Evolutionary conservation across 1,140 invertebrate genomes (phyloP).

Genomic region (Frieseomelitta varia): DNA sequence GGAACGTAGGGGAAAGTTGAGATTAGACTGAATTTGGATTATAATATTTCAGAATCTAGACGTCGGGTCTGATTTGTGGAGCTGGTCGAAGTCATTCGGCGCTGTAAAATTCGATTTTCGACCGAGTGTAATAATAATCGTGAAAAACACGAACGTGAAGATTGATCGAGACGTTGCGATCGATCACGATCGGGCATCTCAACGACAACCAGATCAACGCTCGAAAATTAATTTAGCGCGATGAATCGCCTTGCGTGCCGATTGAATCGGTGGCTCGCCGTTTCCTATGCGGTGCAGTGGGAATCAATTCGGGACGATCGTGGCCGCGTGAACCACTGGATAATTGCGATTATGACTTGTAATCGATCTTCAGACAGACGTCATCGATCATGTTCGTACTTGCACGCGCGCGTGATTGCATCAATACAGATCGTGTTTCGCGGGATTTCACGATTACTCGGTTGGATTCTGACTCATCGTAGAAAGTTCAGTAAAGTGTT

Average conservation of each 20-base stretch:
- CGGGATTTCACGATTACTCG: too few species aligned
- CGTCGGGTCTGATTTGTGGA: too few species aligned
- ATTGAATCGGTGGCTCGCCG: constrained; percentile 20
- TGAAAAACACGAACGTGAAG: too few species aligned
- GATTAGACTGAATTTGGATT: too few species aligned
- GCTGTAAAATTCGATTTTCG: too few species aligned
- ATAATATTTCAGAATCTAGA: too few species aligned
- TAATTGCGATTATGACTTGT: constrained; percentile 41
- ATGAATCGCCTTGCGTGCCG: constrained; percentile 38
- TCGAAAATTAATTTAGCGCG: constrained; percentile 55
- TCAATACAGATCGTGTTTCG: neutral
- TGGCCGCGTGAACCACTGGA: neutral
- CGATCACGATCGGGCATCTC: constrained; percentile 26
- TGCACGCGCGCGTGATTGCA: neutral
- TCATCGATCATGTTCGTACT: constrained; percentile 33
- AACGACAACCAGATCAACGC: neutral
- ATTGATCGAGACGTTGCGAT: neutral
- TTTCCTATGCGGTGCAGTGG: neutral
- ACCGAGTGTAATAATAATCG: too few species aligned
- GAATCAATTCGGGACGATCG: constrained; percentile 41
- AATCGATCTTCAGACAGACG: constrained; percentile 27
- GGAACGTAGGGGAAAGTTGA: too few species aligned
- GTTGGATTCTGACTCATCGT: neutral
- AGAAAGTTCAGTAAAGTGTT: too few species aligned
- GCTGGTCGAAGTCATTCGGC: too few species aligned